A percentile compares a stretch with the other conserved stretches of the same genome.
Conservation (phyloP, 2,888 invertebrate genomes). For the Leptinotarsa tumamoca region DNA sequence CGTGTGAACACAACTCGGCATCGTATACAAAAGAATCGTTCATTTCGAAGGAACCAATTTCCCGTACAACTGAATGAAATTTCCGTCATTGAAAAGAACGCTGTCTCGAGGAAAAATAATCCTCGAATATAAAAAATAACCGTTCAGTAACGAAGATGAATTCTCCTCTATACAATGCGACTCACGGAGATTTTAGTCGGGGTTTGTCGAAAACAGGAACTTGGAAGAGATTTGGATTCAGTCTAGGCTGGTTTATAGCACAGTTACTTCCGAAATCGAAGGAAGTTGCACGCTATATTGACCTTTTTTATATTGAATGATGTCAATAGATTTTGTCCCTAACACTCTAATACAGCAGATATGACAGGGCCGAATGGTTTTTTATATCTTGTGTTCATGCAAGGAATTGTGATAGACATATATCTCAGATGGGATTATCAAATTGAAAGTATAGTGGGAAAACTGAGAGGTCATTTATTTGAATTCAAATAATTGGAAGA, state of each 20-base stretch:
- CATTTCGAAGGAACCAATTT: background rate
- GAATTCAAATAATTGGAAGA: too few relatives aligned
- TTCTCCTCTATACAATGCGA: background rate
- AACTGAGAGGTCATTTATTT: too few relatives aligned
- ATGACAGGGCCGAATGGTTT: too few relatives aligned
- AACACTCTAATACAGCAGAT: too few relatives aligned
- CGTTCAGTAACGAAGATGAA: background rate
- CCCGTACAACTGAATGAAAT: constrained; percentile 1
- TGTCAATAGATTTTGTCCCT: too few relatives aligned
- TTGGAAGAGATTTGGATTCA: background rate
- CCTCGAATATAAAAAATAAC: background rate
- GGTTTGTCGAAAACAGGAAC: background rate
- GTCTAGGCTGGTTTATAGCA: background rate
- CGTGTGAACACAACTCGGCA: background rate
- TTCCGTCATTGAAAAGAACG: constrained; percentile 2
- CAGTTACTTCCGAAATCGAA: background rate
- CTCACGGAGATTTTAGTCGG: background rate
- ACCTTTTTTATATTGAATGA: too few relatives aligned
- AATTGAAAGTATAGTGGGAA: too few relatives aligned
- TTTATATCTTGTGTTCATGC: too few relatives aligned
- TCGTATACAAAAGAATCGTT: background rate
- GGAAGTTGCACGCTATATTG: background rate
- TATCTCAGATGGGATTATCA: too few relatives aligned
- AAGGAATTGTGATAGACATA: too few relatives aligned
- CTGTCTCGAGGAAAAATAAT: background rate